Percentiles rank a stretch among this genome's conserved stretches.
phyloP scores from a whole-genome alignment of 2,888 invertebrate species.

The Uropetala carovei region DNA sequence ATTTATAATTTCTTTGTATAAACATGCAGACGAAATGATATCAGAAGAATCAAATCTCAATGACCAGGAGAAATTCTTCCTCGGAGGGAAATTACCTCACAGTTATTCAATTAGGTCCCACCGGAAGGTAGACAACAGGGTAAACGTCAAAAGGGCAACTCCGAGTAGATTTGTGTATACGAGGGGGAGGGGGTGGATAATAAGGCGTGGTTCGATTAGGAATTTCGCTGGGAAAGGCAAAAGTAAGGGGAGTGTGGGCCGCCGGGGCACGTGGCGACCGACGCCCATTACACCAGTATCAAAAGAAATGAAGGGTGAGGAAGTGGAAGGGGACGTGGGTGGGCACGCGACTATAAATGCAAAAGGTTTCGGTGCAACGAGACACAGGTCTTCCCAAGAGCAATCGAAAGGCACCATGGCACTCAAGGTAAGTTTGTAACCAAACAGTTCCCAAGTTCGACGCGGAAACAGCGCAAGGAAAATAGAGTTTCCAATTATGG shows the following conservation, averaged over 20 bases:
- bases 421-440: slow-evolving; percentile 32
- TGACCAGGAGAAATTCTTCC: too few species aligned
- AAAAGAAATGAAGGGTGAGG: slow-evolving; percentile 31
- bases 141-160: too few species aligned
- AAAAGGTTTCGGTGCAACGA: slow-evolving; percentile 32
- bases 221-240: slow-evolving; percentile 58
- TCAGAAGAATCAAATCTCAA: too few species aligned
- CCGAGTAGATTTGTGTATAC: background rate
- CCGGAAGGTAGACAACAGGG: background rate
- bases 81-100: too few species aligned
- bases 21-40: too few species aligned
- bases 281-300: slow-evolving; percentile 50
- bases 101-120: background rate
- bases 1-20: too few species aligned
- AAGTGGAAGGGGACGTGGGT: background rate
- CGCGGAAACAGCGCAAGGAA: background rate
- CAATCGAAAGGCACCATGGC: slow-evolving; percentile 28
- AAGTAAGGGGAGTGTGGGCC: background rate
- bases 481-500: background rate
- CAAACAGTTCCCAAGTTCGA: background rate
- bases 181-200: slow-evolving; percentile 17
- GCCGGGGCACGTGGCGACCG: slow-evolving; percentile 1
- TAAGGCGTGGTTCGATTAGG: slow-evolving; percentile 51
- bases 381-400: slow-evolving; percentile 21
- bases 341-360: slow-evolving; percentile 54